These are phyloP conservation scores for Chrysomela aeneicollis DNA, from an alignment of 2,888 invertebrate species.

Conservation along the genomic window DNA sequence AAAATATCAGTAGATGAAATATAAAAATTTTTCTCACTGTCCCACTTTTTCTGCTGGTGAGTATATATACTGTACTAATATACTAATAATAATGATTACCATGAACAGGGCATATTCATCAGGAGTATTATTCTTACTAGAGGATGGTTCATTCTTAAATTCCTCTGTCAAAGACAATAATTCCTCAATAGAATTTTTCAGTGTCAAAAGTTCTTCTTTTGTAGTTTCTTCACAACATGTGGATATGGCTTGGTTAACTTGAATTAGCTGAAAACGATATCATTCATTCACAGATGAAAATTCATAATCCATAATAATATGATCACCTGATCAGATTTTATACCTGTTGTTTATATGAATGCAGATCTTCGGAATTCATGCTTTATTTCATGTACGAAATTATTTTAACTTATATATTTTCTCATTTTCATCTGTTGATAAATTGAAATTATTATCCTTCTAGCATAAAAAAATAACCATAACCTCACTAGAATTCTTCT, in stretches of 20 bases:
- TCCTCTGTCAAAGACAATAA: conserved; percentile 42
- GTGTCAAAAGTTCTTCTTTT: conserved; percentile 42
- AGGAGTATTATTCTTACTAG: conserved; percentile 49
- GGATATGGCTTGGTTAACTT: conserved; percentile 41
- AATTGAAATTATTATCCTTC: too few species aligned
- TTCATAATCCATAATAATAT: too few species aligned
- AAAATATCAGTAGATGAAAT: too few species aligned
- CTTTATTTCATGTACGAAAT: too few species aligned
- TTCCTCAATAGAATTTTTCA: conserved; percentile 47
- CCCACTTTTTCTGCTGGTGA: too few species aligned
- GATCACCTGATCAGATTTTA: too few species aligned
- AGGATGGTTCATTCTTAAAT: conserved; percentile 26
- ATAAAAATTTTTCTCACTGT: too few species aligned
- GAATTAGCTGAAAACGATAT: conserved; percentile 40
- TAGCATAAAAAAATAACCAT: too few species aligned
- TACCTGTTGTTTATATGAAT: conserved; percentile 42
- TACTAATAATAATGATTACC: conserved; percentile 60
- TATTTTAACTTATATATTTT: too few species aligned
- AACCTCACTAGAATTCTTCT: too few species aligned
- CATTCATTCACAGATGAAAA: conserved; percentile 1
- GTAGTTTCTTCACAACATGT: conserved; percentile 34
- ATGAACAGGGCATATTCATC: conserved; percentile 75
- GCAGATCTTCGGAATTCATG: conserved; percentile 34
- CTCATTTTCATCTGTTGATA: too few species aligned
- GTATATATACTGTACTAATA: too few species aligned